Base-by-base conservation (phyloP, 2,113 vertebrate species). In the Neodon shergylaensis region DNA sequence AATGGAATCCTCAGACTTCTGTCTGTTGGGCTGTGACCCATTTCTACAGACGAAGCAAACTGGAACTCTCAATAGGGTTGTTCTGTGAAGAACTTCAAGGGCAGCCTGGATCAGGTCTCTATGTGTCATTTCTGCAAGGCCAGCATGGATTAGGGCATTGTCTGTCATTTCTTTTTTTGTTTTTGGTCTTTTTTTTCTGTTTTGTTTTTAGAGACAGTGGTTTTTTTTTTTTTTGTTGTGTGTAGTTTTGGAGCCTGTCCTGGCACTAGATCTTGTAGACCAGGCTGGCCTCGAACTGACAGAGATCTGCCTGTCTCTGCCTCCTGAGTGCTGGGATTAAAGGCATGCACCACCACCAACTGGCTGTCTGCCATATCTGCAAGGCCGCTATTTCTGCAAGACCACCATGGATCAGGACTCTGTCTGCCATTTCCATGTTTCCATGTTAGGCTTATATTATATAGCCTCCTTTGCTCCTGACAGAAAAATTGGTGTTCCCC, bases 281-380 rank as follows among this genome's bases (percentile, higher is more conserved):
- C 54, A 58, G 54, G 1, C 1, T 58, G 54, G 54, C 54, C 54
- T 58, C 54, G 19, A 19, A 21, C 54, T 58, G 17, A 58, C 1
- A 58, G 17, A 58, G 54, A 19, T 58, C 54, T 6, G 54, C 54
- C 54, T 58, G 54, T 3, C 54, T 58, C 54, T 58, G 17, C 54
- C 54, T 58, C 54, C 17, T 17, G 1, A 58, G 54, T 58, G 19
- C 54, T 58, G 17, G 54, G 19, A 58, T 58, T 58, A 58, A 58
- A 58, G 54, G 5, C 19, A 0, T 58, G 54, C 0, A 1, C 54
- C 19, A 58, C 54, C 54, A 58, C 0, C 0, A 4, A 19, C 54
- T 58, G 5, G 54, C 1, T 58, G 54, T 58, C 19, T 58, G 54
- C 54, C 19, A 21, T 21, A 19, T 58, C 54, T 58, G 54, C 54